Evolutionary conservation across 2,888 invertebrate species (phyloP), one percentile per base, ranked within the genome.

Genomic region (Drosophila ustulata): DNA sequence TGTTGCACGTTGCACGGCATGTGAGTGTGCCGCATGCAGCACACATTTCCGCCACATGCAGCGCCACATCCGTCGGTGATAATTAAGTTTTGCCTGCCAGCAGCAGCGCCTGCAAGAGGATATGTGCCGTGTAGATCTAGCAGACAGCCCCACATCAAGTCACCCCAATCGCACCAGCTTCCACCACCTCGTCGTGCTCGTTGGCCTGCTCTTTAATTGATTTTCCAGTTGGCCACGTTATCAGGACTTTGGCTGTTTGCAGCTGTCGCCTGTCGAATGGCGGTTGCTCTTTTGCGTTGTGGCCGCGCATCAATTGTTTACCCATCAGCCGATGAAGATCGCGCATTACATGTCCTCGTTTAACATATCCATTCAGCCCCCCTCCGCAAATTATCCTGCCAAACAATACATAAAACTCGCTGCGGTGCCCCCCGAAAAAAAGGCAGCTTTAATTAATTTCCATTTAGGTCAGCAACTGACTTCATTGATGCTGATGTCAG

Each of bases 171-270:
- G 47, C 53, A 26, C 61, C 66, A 47, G 7, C 23, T 39, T 25
- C 30, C 32, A 28, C 5, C 59, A 18, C 47, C 45, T 23, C 25
- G 59, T 32, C 28, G 41, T 63, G 66, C 50, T 61, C 62, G 73
- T 32, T 76, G 57, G 62, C 65, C 63, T 81, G 87, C 73, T 68
- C 69, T 78, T 84, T 87, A 84, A 84, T 84, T 84, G 83, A 84
- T 84, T 82, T 84, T 84, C 73, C 85, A 89, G 88, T 69, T 84
- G 85, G 82, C 64, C 85, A 87, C 76, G 89, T 84, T 84, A 84
- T 84, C 89, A 69, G 68, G 41, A 4, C 50, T 63, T 76, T 68
- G 82, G 28, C 68, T 68, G 71, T 64, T 70, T 69, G 80, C 89
- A 89, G 89, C 76, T 32, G 37, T 55, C 47, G 6, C 23, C 26